phyloP scores from a whole-genome alignment of 2,113 vertebrate species.

The Paralichthys olivaceus region DNA sequence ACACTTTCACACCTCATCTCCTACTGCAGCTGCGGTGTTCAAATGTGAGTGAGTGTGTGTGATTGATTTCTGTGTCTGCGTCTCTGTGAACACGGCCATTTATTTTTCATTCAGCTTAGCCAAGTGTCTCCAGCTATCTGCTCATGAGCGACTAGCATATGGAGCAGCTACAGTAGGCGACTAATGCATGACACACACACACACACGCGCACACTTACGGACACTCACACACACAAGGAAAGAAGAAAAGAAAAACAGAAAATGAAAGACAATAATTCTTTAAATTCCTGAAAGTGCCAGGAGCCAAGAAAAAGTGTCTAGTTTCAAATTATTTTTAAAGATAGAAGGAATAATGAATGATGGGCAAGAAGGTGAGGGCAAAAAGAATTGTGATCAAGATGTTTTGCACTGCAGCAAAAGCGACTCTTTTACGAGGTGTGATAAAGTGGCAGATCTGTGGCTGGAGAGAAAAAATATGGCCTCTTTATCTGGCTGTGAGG shows the following conservation, averaged over 20 bases:
- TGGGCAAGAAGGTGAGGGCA: background rate
- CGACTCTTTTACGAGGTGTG: slow-evolving; percentile 57
- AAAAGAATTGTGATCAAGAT: slow-evolving; percentile 22
- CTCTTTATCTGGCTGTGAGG: slow-evolving; percentile 63
- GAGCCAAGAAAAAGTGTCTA: background rate
- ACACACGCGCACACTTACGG: slow-evolving; percentile 28
- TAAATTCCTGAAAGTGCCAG: background rate
- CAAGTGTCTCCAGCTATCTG: slow-evolving; percentile 80
- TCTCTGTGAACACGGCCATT: slow-evolving; percentile 74
- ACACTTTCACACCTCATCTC: slow-evolving; percentile 75
- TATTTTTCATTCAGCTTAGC: slow-evolving; percentile 85
- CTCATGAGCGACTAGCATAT: slow-evolving; percentile 81
- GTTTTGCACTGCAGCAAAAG: slow-evolving; percentile 71
- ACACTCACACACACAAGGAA: slow-evolving; percentile 1
- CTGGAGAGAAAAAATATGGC: slow-evolving; percentile 58
- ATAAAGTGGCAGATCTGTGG: slow-evolving; percentile 61
- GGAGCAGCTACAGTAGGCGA: slow-evolving; percentile 86
- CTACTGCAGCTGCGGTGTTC: slow-evolving; percentile 65
- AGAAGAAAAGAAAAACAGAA: background rate
- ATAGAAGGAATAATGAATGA: background rate
- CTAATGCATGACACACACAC: slow-evolving; percentile 83
- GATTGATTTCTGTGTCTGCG: slow-evolving; percentile 64
- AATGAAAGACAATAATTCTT: background rate
- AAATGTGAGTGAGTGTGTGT: slow-evolving; percentile 41
- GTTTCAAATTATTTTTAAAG: background rate